Evolutionary conservation across 2,888 invertebrate species (phyloP).

Genomic region (Tenthredo mesomela): DNA sequence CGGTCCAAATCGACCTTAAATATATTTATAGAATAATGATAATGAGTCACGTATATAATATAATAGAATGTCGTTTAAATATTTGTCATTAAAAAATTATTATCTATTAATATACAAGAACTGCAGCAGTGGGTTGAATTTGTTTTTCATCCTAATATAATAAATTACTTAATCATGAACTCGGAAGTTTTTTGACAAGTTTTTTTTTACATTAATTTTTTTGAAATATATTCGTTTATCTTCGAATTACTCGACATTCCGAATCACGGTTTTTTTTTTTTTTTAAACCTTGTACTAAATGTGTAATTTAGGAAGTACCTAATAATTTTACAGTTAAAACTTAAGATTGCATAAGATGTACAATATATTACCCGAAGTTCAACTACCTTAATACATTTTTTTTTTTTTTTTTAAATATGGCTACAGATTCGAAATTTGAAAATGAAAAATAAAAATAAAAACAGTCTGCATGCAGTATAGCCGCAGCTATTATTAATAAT

Average conservation of each 20-base stretch:
- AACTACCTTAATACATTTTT: background rate
- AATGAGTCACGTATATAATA: background rate
- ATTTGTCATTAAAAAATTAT: background rate
- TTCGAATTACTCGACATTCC: conserved; percentile 5
- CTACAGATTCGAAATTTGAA: too few species aligned
- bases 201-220: background rate
- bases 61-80: background rate
- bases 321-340: background rate
- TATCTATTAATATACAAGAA: background rate
- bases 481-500: too few species aligned
- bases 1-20: background rate
- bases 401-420: too few species aligned
- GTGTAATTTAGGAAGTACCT: background rate
- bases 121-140: background rate
- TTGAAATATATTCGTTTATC: background rate
- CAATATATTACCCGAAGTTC: too few species aligned
- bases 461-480: too few species aligned
- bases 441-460: too few species aligned
- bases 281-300: background rate
- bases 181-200: background rate
- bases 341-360: background rate
- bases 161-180: background rate
- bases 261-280: background rate
- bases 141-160: background rate
- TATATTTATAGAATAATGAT: background rate